Conservation (phyloP, 2,888 invertebrate species). For the Aporophyla lueneburgensis region DNA sequence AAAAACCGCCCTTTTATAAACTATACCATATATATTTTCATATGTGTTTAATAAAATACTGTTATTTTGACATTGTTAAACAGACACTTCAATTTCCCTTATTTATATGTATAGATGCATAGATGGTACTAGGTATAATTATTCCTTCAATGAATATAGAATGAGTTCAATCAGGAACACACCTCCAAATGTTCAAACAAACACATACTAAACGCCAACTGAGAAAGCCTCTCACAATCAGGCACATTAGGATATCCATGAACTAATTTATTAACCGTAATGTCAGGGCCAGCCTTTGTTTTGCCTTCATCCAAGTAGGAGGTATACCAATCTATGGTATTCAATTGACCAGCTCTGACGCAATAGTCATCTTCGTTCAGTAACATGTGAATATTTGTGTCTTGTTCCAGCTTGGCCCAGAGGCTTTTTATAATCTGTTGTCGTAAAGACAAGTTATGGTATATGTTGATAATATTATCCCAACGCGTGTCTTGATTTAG, state of each 20-base stretch:
- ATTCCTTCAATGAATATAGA: constrained; percentile 1
- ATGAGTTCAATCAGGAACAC: constrained; percentile 34
- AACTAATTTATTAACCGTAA: constrained; percentile 70
- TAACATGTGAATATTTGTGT: constrained; percentile 91
- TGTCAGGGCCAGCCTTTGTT: constrained; percentile 82
- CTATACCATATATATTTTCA: too few species aligned
- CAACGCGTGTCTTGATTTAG: constrained; percentile 94
- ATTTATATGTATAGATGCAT: too few species aligned
- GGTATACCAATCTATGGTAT: constrained; percentile 93
- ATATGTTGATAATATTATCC: constrained; percentile 91
- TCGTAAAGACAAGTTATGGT: constrained; percentile 91
- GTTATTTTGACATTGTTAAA: too few species aligned
- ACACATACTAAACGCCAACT: constrained; percentile 85
- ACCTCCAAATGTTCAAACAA: constrained; percentile 87
- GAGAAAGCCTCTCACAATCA: constrained; percentile 92
- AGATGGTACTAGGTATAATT: too few species aligned
- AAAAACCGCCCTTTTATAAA: too few species aligned
- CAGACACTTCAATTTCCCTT: too few species aligned
- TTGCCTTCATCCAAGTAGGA: constrained; percentile 90
- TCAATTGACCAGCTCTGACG: constrained; percentile 92
- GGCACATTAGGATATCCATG: constrained; percentile 86
- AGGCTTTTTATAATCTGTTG: constrained; percentile 92
- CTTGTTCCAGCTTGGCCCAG: constrained; percentile 90
- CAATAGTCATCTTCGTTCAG: constrained; percentile 92
- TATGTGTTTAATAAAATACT: too few species aligned